Conservation (phyloP, 2,113 vertebrate species). For the Aspiorhynchus laticeps region DNA sequence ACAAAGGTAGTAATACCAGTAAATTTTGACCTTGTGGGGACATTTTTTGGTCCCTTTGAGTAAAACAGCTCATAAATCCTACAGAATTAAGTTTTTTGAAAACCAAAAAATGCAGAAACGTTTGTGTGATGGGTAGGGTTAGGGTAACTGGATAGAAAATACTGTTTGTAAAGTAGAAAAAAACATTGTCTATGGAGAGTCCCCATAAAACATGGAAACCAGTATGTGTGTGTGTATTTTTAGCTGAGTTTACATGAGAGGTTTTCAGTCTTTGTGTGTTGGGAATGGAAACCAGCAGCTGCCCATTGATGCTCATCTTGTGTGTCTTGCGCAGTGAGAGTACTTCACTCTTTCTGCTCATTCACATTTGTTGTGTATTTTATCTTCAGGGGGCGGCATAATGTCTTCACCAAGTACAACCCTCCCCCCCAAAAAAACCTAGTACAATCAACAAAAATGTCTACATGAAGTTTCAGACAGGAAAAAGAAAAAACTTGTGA, state of each 20-base stretch:
- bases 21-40: no score
- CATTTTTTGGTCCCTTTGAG: no score
- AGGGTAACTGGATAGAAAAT: no score
- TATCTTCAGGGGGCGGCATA: background rate
- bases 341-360: background rate
- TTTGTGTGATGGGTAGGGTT: no score
- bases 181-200: no score
- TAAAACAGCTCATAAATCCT: no score
- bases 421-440: no score
- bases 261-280: constrained; percentile 40
- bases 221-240: constrained; percentile 37
- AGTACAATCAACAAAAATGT: background rate
- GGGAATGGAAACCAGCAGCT: background rate
- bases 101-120: no score
- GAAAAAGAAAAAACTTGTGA: background rate
- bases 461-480: background rate
- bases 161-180: no score
- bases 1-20: no score
- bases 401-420: background rate
- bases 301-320: constrained; percentile 15
- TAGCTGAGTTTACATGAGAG: constrained; percentile 60
- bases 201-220: no score
- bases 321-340: background rate
- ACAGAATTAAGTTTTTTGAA: no score
- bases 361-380: background rate